Evolutionary conservation across 1,140 invertebrate genomes (phyloP).

Genomic region (Microplitis mediator): DNA sequence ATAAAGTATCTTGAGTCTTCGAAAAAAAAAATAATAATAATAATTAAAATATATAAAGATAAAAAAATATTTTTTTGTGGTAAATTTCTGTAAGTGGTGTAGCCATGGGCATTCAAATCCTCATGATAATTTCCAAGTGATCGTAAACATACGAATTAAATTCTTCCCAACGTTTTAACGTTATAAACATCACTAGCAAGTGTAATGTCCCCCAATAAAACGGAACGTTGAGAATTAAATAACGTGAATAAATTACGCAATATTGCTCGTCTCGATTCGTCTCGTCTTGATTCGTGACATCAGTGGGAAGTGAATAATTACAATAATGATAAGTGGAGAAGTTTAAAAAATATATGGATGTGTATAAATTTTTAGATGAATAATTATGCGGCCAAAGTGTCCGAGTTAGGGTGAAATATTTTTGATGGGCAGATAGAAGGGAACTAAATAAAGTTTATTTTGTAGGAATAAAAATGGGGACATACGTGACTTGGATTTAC

Average conservation of each 20-base stretch:
- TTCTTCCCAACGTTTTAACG: neutral
- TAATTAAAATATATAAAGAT: neutral
- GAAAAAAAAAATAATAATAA: too few relatives aligned
- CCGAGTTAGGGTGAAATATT: neutral
- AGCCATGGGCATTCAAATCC: neutral
- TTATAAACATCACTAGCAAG: conserved; percentile 14
- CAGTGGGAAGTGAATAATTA: neutral
- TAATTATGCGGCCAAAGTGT: too few relatives aligned
- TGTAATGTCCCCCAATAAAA: conserved; percentile 17
- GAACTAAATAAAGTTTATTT: too few relatives aligned
- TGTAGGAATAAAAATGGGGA: neutral
- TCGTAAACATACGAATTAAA: conserved; percentile 20
- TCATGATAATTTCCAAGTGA: neutral
- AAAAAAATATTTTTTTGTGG: neutral
- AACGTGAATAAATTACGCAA: conserved; percentile 20
- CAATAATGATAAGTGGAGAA: neutral
- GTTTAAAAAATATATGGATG: too few relatives aligned
- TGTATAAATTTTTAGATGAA: too few relatives aligned
- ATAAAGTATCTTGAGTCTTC: neutral
- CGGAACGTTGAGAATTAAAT: conserved; percentile 15
- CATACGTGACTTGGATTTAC: conserved; percentile 1
- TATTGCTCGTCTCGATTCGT: neutral
- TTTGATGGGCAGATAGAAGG: neutral
- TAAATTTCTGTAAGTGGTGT: neutral
- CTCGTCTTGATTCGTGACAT: neutral